These are phyloP conservation scores for Pollachius pollachius DNA, from an alignment of 2,113 vertebrate species.

Conservation along the genomic window DNA sequence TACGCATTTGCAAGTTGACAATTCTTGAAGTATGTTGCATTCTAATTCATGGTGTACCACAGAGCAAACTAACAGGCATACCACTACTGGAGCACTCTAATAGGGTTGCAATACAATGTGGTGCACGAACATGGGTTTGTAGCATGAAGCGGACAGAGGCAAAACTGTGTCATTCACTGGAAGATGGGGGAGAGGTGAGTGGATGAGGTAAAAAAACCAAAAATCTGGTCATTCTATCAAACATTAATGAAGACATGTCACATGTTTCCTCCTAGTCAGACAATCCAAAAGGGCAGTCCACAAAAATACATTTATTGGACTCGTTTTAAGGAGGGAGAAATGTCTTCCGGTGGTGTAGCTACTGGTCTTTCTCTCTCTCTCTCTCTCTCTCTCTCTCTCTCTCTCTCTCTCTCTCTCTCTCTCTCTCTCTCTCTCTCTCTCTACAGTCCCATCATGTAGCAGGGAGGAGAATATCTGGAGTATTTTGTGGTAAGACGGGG, in stretches of 20 bases:
- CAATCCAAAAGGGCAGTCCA: conserved; percentile 83
- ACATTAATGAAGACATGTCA: conserved; percentile 79
- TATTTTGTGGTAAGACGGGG: conserved; percentile 87
- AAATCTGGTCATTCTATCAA: conserved; percentile 78
- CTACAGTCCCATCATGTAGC: conserved; percentile 68
- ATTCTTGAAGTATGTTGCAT: conserved; percentile 80
- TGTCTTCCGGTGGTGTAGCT: conserved; percentile 74
- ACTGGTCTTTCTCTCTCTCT: conserved; percentile 41
- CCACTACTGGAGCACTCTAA: conserved; percentile 83
- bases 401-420: conserved; percentile 12
- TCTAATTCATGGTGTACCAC: conserved; percentile 77
- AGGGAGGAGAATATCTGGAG: conserved; percentile 71
- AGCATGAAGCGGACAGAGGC: conserved; percentile 84
- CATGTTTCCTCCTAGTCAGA: conserved; percentile 86
- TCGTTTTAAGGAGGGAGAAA: conserved; percentile 46
- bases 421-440: conserved; percentile 18
- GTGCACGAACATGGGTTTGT: conserved; percentile 86
- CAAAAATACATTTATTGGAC: conserved; percentile 60
- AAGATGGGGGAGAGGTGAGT: conserved; percentile 72
- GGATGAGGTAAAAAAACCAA: conserved; percentile 59
- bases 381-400: conserved; percentile 54
- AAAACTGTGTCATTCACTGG: conserved; percentile 87
- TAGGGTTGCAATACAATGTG: conserved; percentile 87
- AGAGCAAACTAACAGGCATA: conserved; percentile 89
- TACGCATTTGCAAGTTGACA: conserved; percentile 99